Evolutionary conservation across 2,113 vertebrate genomes (phyloP).

Genomic region (Herpailurus yagouaroundi): DNA sequence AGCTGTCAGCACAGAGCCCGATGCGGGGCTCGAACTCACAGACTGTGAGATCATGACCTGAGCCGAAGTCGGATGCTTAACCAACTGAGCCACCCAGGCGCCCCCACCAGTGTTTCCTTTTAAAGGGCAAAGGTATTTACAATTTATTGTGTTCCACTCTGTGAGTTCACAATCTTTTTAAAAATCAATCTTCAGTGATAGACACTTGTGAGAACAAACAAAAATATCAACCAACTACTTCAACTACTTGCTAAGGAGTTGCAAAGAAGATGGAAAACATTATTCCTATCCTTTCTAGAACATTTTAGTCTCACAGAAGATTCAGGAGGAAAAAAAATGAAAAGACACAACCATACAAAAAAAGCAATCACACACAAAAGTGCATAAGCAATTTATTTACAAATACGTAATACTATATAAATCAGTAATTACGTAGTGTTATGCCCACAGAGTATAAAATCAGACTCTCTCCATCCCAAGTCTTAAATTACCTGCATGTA

Average conservation of each 20-base stretch:
- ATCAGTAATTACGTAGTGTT: background rate
- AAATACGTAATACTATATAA: background rate
- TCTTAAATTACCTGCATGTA: background rate
- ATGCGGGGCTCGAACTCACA: too few species aligned
- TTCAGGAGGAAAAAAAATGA: background rate
- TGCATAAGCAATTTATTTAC: background rate
- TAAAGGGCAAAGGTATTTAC: background rate
- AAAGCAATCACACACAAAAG: background rate
- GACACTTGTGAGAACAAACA: conserved; percentile 25
- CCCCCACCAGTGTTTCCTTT: conserved; percentile 17
- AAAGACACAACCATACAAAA: conserved; percentile 25
- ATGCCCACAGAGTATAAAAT: background rate
- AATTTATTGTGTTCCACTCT: conserved; percentile 6
- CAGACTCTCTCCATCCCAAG: background rate
- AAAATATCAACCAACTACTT: conserved; percentile 25
- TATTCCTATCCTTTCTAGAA: background rate
- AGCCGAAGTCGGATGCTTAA: too few species aligned
- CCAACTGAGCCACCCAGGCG: too few species aligned
- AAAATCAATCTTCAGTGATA: conserved; percentile 22
- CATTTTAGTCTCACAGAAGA: background rate
- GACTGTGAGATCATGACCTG: too few species aligned
- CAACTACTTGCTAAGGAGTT: background rate
- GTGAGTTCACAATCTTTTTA: conserved; percentile 31
- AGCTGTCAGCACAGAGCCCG: too few species aligned
- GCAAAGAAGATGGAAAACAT: conserved; percentile 20